Conservation (phyloP, 2,113 vertebrate species). For the Pogonocichla stellata region DNA sequence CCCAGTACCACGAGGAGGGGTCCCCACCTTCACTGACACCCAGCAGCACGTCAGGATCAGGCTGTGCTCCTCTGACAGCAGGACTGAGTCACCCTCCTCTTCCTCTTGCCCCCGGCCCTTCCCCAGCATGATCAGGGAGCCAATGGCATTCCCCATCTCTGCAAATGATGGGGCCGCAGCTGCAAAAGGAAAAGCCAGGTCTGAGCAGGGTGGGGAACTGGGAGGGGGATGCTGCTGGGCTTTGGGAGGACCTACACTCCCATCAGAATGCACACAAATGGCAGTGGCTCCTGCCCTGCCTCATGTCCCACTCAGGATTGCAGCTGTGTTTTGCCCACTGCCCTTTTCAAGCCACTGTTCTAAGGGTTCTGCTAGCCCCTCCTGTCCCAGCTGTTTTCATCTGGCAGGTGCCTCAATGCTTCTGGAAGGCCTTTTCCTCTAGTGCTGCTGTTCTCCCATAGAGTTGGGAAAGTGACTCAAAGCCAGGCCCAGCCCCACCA, state of each 20-base stretch:
- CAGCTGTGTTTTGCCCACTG: neutral
- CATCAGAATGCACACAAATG: neutral
- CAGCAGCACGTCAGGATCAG: constrained; percentile 91
- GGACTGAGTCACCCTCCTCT: constrained; percentile 68
- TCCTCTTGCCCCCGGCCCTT: constrained; percentile 55
- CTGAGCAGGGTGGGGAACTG: neutral
- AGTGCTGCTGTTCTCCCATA: neutral
- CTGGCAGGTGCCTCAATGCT: neutral
- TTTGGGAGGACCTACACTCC: neutral
- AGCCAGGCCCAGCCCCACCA: neutral
- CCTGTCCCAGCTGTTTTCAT: neutral
- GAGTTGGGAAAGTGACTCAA: neutral
- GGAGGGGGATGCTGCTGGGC: neutral
- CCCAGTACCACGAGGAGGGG: neutral
- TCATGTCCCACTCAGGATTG: rapidly evolving
- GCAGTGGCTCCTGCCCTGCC: neutral
- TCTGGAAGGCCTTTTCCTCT: neutral
- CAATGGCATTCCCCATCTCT: constrained; percentile 89
- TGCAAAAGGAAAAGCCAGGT: constrained; percentile 9
- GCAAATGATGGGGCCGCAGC: constrained; percentile 85
- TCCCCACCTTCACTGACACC: constrained; percentile 87
- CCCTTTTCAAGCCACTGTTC: neutral
- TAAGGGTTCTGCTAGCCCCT: neutral
- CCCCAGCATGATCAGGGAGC: constrained; percentile 76
- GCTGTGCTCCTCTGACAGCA: constrained; percentile 87